Percentiles rank a stretch among this genome's conserved stretches.
Evolutionary conservation across 2,113 vertebrate species (phyloP).

Genomic region (Micronisus gabar): DNA sequence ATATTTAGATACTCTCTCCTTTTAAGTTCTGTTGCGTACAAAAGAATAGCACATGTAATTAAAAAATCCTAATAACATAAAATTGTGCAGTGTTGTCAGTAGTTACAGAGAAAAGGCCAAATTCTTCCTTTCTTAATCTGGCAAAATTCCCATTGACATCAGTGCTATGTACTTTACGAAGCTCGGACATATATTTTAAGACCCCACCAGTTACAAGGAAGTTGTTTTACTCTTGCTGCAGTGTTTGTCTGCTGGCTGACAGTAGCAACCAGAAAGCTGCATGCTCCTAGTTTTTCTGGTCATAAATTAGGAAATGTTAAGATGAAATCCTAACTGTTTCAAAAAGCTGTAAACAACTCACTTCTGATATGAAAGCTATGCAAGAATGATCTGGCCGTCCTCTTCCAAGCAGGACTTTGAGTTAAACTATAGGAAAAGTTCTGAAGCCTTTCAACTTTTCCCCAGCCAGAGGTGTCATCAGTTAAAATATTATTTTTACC

Average conservation of each 20-base stretch:
- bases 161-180: neutral
- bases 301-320: neutral
- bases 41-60: slow-evolving; percentile 8
- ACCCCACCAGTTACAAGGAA: neutral
- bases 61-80: neutral
- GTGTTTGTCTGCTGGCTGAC: neutral
- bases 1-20: neutral
- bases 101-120: neutral
- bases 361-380: neutral
- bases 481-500: slow-evolving; percentile 14
- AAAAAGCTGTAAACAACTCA: neutral
- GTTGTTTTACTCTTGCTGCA: neutral
- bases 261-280: neutral
- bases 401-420: neutral
- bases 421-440: neutral
- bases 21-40: neutral
- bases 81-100: neutral
- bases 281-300: neutral
- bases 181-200: neutral
- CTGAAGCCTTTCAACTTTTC: slow-evolving; percentile 1
- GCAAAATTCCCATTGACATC: neutral
- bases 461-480: neutral
- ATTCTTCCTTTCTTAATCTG: neutral
- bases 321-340: neutral
- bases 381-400: neutral